These are phyloP conservation scores for Trilocha varians DNA, from an alignment of 2,888 invertebrate genomes.

Conservation along the genomic window DNA sequence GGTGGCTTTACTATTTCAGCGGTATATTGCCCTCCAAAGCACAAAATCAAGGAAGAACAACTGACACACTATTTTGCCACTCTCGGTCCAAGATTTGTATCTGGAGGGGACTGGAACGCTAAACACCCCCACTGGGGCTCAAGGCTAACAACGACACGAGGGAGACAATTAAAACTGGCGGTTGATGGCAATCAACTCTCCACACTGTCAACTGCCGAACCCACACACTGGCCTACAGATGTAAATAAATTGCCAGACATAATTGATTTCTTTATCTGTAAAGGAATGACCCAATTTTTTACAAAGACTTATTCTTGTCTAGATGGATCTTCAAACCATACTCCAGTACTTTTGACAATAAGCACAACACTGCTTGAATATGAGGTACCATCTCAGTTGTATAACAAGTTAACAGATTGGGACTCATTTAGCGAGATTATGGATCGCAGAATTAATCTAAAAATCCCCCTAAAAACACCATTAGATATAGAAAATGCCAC, in stretches of 20 bases:
- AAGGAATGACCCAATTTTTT: slow-evolving; percentile 2
- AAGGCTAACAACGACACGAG: slow-evolving; percentile 10
- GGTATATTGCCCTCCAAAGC: slow-evolving; percentile 12
- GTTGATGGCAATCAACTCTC: slow-evolving; percentile 1
- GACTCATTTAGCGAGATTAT: slow-evolving; percentile 7
- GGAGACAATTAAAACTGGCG: slow-evolving; percentile 1
- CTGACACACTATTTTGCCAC: slow-evolving; percentile 4
- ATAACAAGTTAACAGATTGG: slow-evolving; percentile 12
- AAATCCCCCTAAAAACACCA: slow-evolving; percentile 6
- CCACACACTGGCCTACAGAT: slow-evolving; percentile 9
- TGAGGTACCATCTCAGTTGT: neutral
- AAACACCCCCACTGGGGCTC: slow-evolving; percentile 15
- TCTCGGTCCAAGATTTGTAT: slow-evolving; percentile 2
- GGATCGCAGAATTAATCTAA: slow-evolving; percentile 4
- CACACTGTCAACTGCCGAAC: slow-evolving; percentile 9
- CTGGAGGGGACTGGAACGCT: slow-evolving; percentile 14
- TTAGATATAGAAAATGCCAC: slow-evolving; percentile 6
- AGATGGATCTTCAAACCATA: slow-evolving; percentile 12
- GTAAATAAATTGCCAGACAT: slow-evolving; percentile 14
- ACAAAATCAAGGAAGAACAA: slow-evolving; percentile 2
- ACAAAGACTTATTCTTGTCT: slow-evolving; percentile 6
- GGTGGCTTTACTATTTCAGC: slow-evolving; percentile 9
- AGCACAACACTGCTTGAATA: slow-evolving; percentile 5
- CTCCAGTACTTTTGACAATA: slow-evolving; percentile 10
- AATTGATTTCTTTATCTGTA: slow-evolving; percentile 14